Percentiles rank a stretch among this genome's conserved stretches.
These are phyloP conservation scores for Spea multiplicata DNA, from an alignment of 2,113 vertebrate species.

Conservation along the genomic window DNA sequence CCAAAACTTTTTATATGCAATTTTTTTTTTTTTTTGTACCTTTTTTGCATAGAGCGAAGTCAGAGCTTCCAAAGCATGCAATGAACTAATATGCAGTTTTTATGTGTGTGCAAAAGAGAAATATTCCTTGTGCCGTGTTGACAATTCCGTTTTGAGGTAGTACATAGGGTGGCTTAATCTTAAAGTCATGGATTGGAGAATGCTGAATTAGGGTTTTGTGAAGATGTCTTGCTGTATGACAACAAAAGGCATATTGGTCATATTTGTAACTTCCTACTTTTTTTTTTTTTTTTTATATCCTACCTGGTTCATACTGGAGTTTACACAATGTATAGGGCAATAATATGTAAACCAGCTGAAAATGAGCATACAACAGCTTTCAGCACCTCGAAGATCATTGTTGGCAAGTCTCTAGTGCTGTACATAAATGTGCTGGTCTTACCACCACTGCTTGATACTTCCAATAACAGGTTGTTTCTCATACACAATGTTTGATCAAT, in stretches of 20 bases:
- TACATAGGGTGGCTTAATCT: too few species aligned
- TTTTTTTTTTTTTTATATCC: too few species aligned
- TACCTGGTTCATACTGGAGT: not conserved
- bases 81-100: constrained; percentile 67
- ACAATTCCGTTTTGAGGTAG: too few species aligned
- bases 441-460: not conserved
- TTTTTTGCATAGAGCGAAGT: constrained; percentile 67
- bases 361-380: not conserved
- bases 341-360: not conserved
- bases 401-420: not conserved
- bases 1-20: constrained; percentile 69
- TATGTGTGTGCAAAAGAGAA: not conserved
- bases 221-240: too few species aligned
- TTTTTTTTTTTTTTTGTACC: constrained; percentile 64
- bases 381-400: not conserved
- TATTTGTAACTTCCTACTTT: too few species aligned
- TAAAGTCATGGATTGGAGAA: too few species aligned
- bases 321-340: not conserved
- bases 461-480: not conserved
- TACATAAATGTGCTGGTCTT: not conserved
- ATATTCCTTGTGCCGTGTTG: constrained; percentile 1
- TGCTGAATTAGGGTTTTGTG: too few species aligned
- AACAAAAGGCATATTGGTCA: too few species aligned
- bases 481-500: too few species aligned
- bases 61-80: constrained; percentile 69